phyloP scores from a whole-genome alignment of 2,888 invertebrate genomes.

The Eupithecia subfuscata region DNA sequence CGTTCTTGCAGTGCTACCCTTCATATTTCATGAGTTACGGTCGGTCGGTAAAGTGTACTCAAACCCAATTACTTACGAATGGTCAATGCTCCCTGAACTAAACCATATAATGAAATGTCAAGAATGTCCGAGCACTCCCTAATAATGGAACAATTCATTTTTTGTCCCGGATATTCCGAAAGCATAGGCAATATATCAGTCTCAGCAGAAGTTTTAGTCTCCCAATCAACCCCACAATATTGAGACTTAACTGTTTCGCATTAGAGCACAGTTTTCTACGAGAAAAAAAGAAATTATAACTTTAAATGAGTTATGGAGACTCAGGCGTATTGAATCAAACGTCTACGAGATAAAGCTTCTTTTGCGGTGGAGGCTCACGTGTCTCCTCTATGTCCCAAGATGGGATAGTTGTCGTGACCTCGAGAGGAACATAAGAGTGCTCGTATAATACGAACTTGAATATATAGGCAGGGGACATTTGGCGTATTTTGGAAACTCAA shows the following conservation, averaged over 20 bases:
- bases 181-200: conserved; percentile 32
- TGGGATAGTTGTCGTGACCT: conserved; percentile 31
- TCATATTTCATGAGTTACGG: too few relatives aligned
- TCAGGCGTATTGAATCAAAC: conserved; percentile 8
- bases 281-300: conserved; percentile 5
- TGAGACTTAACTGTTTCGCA: conserved; percentile 7
- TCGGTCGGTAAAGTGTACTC: conserved; percentile 22
- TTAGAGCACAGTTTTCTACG: conserved; percentile 17
- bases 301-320: background rate
- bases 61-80: conserved; percentile 45
- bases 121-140: conserved; percentile 55
- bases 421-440: conserved; percentile 33
- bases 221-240: background rate
- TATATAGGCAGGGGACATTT: conserved; percentile 31
- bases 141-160: conserved; percentile 67
- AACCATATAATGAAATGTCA: conserved; percentile 58
- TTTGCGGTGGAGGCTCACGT: conserved; percentile 7
- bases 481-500: conserved; percentile 26
- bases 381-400: conserved; percentile 22
- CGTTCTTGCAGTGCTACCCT: too few relatives aligned
- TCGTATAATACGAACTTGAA: conserved; percentile 31
- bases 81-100: conserved; percentile 47
- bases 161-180: conserved; percentile 49
- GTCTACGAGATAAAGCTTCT: conserved; percentile 10
- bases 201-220: conserved; percentile 24